phyloP scores from a whole-genome alignment of 2,113 vertebrate genomes.

The Ctenodactylus gundi region DNA sequence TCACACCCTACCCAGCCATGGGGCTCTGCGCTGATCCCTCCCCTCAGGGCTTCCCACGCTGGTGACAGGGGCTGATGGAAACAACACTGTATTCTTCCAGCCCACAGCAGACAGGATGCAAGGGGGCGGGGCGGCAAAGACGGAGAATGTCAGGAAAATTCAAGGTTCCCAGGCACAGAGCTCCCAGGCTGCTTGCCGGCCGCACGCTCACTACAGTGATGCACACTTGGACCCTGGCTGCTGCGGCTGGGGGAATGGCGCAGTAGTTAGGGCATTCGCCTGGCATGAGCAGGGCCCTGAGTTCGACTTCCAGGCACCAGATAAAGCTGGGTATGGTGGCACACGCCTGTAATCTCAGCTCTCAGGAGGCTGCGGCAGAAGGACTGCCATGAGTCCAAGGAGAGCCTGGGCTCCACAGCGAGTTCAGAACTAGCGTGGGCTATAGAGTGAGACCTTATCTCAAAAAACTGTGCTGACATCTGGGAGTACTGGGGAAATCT shows the following conservation, averaged over 20 bases:
- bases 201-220: neutral
- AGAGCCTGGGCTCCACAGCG: too few relatives aligned
- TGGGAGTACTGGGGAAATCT: neutral
- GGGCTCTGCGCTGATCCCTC: neutral
- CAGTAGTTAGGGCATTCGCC: too few relatives aligned
- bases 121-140: neutral
- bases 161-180: neutral
- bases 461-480: neutral
- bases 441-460: too few relatives aligned
- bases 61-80: neutral
- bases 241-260: too few relatives aligned
- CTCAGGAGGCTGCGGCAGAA: too few relatives aligned
- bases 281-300: too few relatives aligned
- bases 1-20: neutral
- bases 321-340: too few relatives aligned
- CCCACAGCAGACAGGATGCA: neutral
- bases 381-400: too few relatives aligned
- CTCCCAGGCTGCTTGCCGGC: neutral
- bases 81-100: neutral
- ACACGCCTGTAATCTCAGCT: too few relatives aligned
- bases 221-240: neutral
- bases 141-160: neutral
- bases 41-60: neutral
- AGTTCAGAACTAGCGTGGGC: too few relatives aligned
- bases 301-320: too few relatives aligned